Conservation (phyloP, 2,113 vertebrate genomes). For the Ornithorhynchus anatinus region DNA sequence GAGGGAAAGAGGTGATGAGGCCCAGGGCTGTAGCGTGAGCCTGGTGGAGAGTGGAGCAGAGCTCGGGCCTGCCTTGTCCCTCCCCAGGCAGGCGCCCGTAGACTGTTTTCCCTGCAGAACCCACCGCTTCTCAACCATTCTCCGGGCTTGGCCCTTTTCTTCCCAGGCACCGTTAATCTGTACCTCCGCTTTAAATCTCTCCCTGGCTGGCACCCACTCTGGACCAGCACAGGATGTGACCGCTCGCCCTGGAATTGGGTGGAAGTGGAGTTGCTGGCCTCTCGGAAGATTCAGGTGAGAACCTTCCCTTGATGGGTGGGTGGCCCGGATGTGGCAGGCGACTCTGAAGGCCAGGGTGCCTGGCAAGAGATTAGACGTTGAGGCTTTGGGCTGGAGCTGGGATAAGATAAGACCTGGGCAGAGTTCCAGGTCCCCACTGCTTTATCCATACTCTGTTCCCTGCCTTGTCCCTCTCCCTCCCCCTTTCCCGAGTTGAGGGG, state of each 20-base stretch:
- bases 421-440: too few relatives aligned
- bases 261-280: neutral
- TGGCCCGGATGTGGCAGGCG: too few relatives aligned
- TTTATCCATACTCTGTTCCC: too few relatives aligned
- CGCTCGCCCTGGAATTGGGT: neutral
- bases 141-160: neutral
- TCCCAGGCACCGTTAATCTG: neutral
- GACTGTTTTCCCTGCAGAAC: neutral
- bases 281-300: neutral
- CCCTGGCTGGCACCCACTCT: neutral
- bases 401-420: too few relatives aligned
- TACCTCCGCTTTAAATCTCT: neutral
- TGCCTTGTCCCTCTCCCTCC: too few relatives aligned
- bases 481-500: too few relatives aligned
- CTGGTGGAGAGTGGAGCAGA: neutral
- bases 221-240: neutral
- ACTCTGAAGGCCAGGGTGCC: too few relatives aligned
- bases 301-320: neutral
- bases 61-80: too few relatives aligned
- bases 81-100: neutral
- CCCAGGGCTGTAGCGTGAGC: too few relatives aligned
- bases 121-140: neutral
- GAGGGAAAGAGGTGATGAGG: too few relatives aligned
- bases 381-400: too few relatives aligned
- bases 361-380: too few relatives aligned